Evolutionary conservation across 2,797 vertebrate genomes (phyloP).

Genomic region (Dallia pectoralis): DNA sequence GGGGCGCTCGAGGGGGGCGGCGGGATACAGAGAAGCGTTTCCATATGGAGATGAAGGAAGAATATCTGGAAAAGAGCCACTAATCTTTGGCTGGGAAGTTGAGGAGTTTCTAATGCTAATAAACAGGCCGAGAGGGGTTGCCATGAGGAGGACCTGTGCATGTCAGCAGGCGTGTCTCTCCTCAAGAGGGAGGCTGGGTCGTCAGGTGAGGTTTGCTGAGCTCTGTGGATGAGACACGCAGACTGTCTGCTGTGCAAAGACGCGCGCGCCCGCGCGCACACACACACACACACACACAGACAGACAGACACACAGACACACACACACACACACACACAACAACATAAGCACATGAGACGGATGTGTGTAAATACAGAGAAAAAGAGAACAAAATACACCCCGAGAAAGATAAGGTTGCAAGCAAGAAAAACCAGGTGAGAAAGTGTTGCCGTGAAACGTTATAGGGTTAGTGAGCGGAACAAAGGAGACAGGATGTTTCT

Average conservation of each 20-base stretch:
- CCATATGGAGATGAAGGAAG: constrained; percentile 70
- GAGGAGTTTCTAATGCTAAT: constrained; percentile 61
- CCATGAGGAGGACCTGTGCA: constrained; percentile 43
- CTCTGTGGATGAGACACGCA: constrained; percentile 45
- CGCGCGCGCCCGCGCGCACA: constrained; percentile 5
- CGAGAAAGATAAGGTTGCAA: not conserved
- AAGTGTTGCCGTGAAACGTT: constrained; percentile 40
- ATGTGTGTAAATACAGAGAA: not conserved
- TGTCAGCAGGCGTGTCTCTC: constrained; percentile 51
- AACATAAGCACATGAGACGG: no score
- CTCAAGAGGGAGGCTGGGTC: constrained; percentile 54
- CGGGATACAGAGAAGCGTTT: constrained; percentile 70
- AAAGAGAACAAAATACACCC: not conserved
- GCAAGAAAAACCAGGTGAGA: constrained; percentile 8
- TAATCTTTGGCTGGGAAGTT: constrained; percentile 67
- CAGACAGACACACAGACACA: not conserved
- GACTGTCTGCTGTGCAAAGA: constrained; percentile 38
- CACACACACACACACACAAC: not conserved
- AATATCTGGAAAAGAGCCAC: constrained; percentile 73
- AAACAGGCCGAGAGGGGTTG: constrained; percentile 40
- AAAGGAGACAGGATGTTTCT: constrained; percentile 74
- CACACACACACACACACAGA: not conserved
- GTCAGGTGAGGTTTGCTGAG: constrained; percentile 48
- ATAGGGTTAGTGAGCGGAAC: constrained; percentile 57
- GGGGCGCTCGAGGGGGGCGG: constrained; percentile 17